Evolutionary conservation across 2,888 invertebrate species (phyloP), one percentile per base, ranked within the genome.

Genomic region (Coleophora flavipennella): DNA sequence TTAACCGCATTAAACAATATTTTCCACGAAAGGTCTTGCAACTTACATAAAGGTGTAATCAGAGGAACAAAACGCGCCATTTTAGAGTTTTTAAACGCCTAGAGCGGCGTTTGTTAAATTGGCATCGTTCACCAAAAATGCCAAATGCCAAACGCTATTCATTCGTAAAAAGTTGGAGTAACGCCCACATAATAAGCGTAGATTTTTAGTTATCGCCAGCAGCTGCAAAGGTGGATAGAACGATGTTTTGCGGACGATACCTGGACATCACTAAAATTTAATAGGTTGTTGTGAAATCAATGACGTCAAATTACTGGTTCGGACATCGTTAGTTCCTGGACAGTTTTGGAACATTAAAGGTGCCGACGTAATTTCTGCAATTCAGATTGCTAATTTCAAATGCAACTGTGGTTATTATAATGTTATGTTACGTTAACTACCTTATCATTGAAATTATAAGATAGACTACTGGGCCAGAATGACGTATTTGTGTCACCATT

Each of bases 151-250:
- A 60, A 60, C 51, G 52, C 51, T 56, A 51, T 55, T 59, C 49
- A 49, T 44, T 52, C 50, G 43, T 55, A 51, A 62, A 64, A 67
- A 57, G 50, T 48, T 40, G 38, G 35, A 35, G 58, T 42, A 47
- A 64, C 73, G 67, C 72, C 74, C 60, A 68, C 52, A 43, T 67
- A 74, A 69, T 56, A 57, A 72, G 59, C 55, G 46, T 44, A 54
- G 53, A 62, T 62, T 59, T 67, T 65, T 59, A 64, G 61, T 66
- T 68, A 67, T 65, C 57, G 56, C 53, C 51, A 58, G 57, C 66
- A 69, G 63, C 62, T 71, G 71, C 67, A 55, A 50, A 48, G 55
- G 64, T 58, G 62, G 62, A 64, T 65, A 59, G 52, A 11, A 6
- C 29, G 50, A 42, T 50, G 53, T 59, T 62, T 57, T 63, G 60